phyloP scores from a whole-genome alignment of 1,140 invertebrate species.

The Hylyphantes graminicola region DNA sequence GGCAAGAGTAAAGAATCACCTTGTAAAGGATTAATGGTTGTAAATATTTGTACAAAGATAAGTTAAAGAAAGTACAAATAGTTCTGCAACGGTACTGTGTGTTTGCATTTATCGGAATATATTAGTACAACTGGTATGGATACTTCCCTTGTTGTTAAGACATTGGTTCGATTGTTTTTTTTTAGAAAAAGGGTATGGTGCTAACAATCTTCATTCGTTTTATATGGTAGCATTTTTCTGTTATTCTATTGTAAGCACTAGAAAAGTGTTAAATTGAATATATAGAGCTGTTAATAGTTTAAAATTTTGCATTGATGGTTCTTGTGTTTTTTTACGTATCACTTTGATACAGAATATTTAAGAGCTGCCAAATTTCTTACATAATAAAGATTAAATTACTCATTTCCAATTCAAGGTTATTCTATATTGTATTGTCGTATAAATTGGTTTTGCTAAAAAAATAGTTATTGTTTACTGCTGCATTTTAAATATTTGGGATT shows the following conservation, averaged over 20 bases:
- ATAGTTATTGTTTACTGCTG: too few relatives aligned
- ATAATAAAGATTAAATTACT: not conserved
- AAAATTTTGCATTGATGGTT: not conserved
- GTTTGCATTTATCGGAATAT: slow-evolving; percentile 43
- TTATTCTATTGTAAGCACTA: not conserved
- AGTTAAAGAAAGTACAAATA: slow-evolving; percentile 45
- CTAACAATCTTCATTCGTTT: slow-evolving; percentile 50
- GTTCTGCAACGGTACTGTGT: slow-evolving; percentile 31
- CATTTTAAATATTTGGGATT: too few relatives aligned
- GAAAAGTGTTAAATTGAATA: not conserved
- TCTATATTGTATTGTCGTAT: not conserved
- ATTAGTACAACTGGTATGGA: slow-evolving; percentile 27
- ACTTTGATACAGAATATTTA: not conserved
- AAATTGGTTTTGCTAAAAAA: not conserved
- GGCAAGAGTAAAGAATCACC: slow-evolving; percentile 7
- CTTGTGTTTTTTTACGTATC: slow-evolving; percentile 12
- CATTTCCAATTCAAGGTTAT: not conserved
- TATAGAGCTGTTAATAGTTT: not conserved
- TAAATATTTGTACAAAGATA: slow-evolving; percentile 55
- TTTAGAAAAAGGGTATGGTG: slow-evolving; percentile 49
- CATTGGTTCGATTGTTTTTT: slow-evolving; percentile 30
- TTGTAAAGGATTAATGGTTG: slow-evolving; percentile 35
- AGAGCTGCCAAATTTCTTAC: slow-evolving; percentile 18
- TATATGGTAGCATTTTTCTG: slow-evolving; percentile 17
- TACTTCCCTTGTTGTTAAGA: slow-evolving; percentile 23